Base-by-base conservation (phyloP, 2,797 vertebrate species). In the Mus minutoides region DNA sequence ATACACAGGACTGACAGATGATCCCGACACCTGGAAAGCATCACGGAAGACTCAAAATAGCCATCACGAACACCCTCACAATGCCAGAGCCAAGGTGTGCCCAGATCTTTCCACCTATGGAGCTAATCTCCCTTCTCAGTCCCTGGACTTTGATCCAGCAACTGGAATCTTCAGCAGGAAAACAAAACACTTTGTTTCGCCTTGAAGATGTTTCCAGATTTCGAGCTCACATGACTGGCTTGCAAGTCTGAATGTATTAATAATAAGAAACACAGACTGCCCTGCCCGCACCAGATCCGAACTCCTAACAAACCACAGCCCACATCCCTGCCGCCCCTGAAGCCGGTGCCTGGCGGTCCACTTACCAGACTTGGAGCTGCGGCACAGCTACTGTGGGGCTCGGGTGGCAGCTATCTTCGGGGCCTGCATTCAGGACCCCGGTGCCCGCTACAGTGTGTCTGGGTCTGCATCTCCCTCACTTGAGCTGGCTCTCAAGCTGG, bases 351-450 rank as follows among this genome's bases (percentile, higher is more conserved):
- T 6, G 26, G 2, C 82, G 4, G 90, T n/a, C 26, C 84, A 98
- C 98, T 99, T 97, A 99, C 98, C 98, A 95, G 56, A 96, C 19
- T 22, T 95, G 97, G 96, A 95, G 98, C 54, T 88, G 97, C 94
- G 97, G 95, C 92, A 91, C 58, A 77, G 94, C 29, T 56, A 90
- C n/a, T 85, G 95, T 88, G 9, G 88, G 91, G 92, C 90, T 54
- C 90, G 26, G 91, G 94, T 89, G 9, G 91, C 91, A 75, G 86
- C 43, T 64, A 46, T 76, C 83, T 8, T 56, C 62, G 78, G 75
- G 97, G 76, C 10, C 37, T 4, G 2, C 56, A 62, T 8, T n/a
- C n/a, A 1, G 2, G 11, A 31, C 79, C 92, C 94, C 49, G 56
- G 95, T 90, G 88, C 76, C 90, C 56, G 75, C 84, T 0, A 16